phyloP scores from a whole-genome alignment of 2,888 invertebrate species.

The Chloromyia formosa region DNA sequence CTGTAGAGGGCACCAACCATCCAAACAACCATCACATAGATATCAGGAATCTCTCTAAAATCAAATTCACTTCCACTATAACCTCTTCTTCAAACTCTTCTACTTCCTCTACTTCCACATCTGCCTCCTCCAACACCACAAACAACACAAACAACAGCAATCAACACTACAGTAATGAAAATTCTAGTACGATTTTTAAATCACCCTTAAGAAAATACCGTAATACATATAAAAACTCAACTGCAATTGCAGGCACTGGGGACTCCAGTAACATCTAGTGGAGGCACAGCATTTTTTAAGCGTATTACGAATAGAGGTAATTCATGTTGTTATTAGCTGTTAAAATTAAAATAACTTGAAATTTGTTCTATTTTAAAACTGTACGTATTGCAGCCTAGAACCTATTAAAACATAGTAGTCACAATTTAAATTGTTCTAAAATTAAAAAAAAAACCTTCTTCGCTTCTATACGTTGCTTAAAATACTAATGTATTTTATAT shows the following conservation, averaged over 20 bases:
- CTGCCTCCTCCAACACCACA: constrained; percentile 10
- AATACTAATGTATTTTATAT: no score
- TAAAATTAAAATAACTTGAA: background rate
- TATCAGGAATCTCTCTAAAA: constrained; percentile 26
- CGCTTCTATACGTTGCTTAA: no score
- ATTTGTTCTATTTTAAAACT: background rate
- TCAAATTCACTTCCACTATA: constrained; percentile 28
- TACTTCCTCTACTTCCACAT: constrained; percentile 17
- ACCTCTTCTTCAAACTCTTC: constrained; percentile 28
- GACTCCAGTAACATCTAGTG: constrained; percentile 19
- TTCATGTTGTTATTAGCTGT: background rate
- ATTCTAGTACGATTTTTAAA: constrained; percentile 30
- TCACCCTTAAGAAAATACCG: constrained; percentile 21
- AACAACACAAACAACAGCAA: constrained; percentile 29
- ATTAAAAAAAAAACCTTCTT: no score
- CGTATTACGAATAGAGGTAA: constrained; percentile 39
- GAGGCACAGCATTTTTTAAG: constrained; percentile 23
- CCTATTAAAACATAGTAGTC: no score
- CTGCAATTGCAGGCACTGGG: constrained; percentile 38
- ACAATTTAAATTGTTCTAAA: no score
- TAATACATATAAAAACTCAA: constrained; percentile 34
- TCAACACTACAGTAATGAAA: constrained; percentile 10
- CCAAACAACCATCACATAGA: background rate
- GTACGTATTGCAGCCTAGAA: no score
- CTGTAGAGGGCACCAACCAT: constrained; percentile 32